These are phyloP conservation scores for Opisthocomus hoazin DNA, from an alignment of 2,113 vertebrate genomes.

Conservation along the genomic window DNA sequence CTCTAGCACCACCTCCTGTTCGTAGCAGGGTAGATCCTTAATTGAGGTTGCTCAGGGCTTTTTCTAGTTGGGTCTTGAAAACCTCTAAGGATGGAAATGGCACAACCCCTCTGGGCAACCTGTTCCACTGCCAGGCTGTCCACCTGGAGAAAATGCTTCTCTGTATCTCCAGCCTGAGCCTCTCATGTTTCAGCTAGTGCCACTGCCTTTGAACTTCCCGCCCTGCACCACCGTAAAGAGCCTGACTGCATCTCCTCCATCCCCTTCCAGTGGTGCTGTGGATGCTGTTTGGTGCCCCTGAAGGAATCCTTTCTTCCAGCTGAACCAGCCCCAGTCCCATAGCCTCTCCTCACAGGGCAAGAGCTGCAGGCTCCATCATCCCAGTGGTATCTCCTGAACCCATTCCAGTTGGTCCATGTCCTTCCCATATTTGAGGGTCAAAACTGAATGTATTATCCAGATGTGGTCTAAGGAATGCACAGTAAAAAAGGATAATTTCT, in stretches of 20 bases:
- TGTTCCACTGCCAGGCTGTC: neutral
- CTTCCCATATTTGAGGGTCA: neutral
- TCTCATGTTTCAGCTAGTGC: neutral
- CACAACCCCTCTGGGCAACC: neutral
- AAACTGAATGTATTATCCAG: neutral
- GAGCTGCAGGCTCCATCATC: neutral
- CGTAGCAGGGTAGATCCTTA: neutral
- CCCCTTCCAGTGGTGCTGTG: accelerated
- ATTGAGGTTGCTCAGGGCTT: neutral
- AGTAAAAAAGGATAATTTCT: neutral
- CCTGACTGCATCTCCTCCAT: neutral
- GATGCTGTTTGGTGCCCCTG: neutral
- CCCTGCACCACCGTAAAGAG: neutral
- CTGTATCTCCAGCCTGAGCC: neutral
- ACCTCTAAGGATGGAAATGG: neutral
- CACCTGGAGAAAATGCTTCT: neutral
- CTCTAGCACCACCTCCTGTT: neutral
- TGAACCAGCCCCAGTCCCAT: neutral
- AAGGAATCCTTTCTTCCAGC: neutral
- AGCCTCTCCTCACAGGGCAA: neutral
- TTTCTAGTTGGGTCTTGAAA: neutral
- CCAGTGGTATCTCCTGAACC: neutral
- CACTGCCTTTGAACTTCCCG: neutral
- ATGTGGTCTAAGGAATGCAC: neutral
- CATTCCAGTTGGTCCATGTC: neutral